phyloP scores from a whole-genome alignment of 2,888 invertebrate genomes.

The Macrosiphum euphorbiae region DNA sequence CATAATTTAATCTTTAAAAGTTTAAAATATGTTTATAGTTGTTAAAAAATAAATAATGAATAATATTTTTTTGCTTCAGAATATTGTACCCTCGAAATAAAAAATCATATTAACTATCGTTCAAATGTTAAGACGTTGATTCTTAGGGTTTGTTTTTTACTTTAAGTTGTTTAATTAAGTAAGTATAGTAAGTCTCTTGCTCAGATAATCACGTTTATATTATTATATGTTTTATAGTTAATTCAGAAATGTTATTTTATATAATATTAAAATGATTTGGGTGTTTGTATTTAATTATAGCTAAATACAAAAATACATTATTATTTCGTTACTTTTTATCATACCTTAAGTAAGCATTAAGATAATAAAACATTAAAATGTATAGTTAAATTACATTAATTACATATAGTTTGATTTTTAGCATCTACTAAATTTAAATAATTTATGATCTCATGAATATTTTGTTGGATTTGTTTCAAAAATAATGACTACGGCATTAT shows the following conservation, averaged over 20 bases:
- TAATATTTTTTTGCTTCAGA: neutral
- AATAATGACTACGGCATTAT: neutral
- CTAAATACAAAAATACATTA: neutral
- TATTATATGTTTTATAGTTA: neutral
- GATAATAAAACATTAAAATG: neutral
- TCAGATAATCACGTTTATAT: neutral
- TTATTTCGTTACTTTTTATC: neutral
- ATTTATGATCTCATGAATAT: neutral
- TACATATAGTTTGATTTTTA: neutral
- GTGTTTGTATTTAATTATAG: neutral
- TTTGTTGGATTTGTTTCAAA: neutral
- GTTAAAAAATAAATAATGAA: neutral
- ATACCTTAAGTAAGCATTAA: neutral
- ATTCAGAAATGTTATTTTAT: neutral
- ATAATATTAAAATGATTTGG: neutral
- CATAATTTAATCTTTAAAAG: neutral
- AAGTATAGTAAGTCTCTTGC: neutral
- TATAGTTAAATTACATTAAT: neutral
- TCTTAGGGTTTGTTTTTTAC: neutral
- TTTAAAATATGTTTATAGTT: neutral
- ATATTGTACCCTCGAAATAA: neutral
- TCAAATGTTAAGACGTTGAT: neutral
- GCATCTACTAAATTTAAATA: neutral
- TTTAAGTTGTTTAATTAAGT: neutral
- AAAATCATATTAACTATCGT: neutral